Evolutionary conservation across 2,113 vertebrate species (phyloP).

Genomic region (Merops nubicus): DNA sequence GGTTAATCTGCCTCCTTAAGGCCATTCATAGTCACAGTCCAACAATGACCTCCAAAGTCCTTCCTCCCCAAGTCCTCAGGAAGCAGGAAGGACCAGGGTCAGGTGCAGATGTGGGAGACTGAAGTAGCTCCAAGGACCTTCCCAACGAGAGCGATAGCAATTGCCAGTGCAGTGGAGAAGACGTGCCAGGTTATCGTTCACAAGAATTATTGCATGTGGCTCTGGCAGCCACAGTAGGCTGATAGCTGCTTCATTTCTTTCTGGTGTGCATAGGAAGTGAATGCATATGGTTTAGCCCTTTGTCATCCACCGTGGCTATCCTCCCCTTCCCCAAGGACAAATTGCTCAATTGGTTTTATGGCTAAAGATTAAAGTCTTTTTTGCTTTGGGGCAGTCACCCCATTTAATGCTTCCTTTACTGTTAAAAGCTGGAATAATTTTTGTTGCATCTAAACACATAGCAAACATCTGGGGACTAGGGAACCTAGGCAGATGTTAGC

Average conservation of each 20-base stretch:
- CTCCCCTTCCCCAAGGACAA: neutral
- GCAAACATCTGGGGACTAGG: neutral
- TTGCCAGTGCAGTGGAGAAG: neutral
- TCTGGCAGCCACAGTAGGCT: neutral
- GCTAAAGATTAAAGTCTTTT: neutral
- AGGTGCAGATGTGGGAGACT: neutral
- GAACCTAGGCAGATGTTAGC: neutral
- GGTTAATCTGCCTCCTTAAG: neutral
- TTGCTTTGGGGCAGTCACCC: neutral
- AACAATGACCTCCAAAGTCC: neutral
- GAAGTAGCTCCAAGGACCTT: neutral
- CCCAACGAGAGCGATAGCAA: neutral
- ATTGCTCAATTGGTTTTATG: neutral
- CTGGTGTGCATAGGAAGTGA: neutral
- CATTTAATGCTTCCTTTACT: neutral
- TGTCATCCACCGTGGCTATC: neutral
- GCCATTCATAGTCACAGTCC: neutral
- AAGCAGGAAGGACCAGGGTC: neutral
- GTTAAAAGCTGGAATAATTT: neutral
- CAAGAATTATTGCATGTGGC: neutral
- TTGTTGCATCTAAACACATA: neutral
- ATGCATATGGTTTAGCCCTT: neutral
- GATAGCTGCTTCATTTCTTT: neutral
- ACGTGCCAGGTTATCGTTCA: neutral
- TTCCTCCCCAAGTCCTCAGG: neutral